Evolutionary conservation across 2,888 invertebrate species (phyloP).

Genomic region (Eurois occulta): DNA sequence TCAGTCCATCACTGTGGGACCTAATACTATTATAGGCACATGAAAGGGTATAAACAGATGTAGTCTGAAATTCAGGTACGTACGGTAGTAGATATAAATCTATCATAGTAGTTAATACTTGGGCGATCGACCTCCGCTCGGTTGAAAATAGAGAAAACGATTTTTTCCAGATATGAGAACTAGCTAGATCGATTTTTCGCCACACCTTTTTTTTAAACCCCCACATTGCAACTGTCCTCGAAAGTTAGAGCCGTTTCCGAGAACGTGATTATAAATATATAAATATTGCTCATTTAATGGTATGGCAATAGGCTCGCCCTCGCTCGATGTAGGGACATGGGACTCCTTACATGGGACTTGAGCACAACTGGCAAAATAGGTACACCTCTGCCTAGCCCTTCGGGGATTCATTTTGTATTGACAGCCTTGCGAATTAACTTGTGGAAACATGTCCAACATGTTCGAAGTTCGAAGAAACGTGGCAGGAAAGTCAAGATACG

Average conservation of each 20-base stretch:
- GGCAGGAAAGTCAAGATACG: constrained; percentile 78
- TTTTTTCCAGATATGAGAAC: neutral
- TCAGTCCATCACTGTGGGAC: constrained; percentile 35
- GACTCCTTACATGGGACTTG: no score
- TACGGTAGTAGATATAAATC: neutral
- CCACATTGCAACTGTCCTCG: neutral
- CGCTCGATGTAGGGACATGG: no score
- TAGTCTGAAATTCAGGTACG: neutral
- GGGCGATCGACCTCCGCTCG: neutral
- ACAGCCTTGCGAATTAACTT: constrained; percentile 77
- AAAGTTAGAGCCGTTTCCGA: neutral
- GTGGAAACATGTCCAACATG: constrained; percentile 79
- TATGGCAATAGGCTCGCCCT: no score
- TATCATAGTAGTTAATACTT: constrained; percentile 3
- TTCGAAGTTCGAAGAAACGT: constrained; percentile 79
- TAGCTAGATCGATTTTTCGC: neutral
- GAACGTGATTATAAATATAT: neutral
- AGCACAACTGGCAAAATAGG: no score
- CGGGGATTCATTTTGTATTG: constrained; percentile 70
- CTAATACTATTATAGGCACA: constrained; percentile 30
- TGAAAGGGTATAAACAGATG: neutral
- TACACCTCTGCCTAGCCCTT: no score
- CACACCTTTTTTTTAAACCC: neutral
- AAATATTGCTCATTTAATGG: neutral
- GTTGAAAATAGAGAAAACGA: neutral